Conservation (phyloP, 2,888 invertebrate genomes). For the Drosophila antonietae region DNA sequence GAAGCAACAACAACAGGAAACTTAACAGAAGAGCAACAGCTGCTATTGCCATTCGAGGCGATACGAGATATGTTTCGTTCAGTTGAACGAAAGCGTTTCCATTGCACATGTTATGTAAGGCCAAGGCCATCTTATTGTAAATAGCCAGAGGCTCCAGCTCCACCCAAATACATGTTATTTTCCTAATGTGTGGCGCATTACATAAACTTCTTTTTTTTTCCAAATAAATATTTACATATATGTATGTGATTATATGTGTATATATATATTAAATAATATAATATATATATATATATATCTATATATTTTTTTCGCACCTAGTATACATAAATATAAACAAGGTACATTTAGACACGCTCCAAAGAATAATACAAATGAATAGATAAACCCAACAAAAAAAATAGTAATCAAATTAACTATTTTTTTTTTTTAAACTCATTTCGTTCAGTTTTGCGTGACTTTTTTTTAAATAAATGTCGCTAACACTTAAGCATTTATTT, state of each 20-base stretch:
- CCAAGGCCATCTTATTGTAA: slow-evolving; percentile 34
- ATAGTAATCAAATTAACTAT: slow-evolving; percentile 15
- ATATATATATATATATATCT: slow-evolving; percentile 20
- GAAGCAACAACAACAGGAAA: background rate
- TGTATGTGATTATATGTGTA: slow-evolving; percentile 21
- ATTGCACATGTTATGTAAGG: background rate
- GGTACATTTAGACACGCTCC: slow-evolving; percentile 21
- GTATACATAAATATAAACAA: slow-evolving; percentile 26
- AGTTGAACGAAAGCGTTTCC: slow-evolving; percentile 1
- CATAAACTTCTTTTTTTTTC: slow-evolving; percentile 29
- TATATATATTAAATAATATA: slow-evolving; percentile 12
- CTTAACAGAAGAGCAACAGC: background rate
- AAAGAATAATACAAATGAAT: slow-evolving; percentile 7
- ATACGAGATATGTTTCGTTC: slow-evolving; percentile 1
- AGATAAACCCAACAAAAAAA: slow-evolving; percentile 11
- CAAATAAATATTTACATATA: slow-evolving; percentile 4
- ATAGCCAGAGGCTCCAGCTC: slow-evolving; percentile 55
- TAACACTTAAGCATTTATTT: slow-evolving; percentile 49
- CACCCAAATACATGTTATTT: slow-evolving; percentile 30
- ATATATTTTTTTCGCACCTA: slow-evolving; percentile 49
- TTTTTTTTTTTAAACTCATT: slow-evolving; percentile 17
- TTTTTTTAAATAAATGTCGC: slow-evolving; percentile 44
- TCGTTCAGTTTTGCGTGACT: slow-evolving; percentile 3
- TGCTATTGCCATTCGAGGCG: background rate
- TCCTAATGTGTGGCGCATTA: slow-evolving; percentile 39